Conservation (phyloP, 2,113 vertebrate species). For the Cathartes aura region DNA sequence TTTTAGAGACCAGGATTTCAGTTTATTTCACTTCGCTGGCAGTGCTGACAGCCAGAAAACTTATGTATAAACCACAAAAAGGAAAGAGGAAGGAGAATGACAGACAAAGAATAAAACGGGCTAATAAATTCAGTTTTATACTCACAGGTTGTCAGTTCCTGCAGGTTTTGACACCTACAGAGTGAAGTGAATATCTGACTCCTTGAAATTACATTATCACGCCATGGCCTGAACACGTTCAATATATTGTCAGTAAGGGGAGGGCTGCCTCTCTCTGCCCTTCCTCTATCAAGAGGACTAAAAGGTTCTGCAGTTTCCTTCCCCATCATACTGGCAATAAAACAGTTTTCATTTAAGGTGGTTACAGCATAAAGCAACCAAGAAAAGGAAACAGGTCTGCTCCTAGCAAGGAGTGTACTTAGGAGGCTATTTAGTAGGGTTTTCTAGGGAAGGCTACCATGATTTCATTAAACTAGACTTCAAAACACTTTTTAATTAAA, state of each 20-base stretch:
- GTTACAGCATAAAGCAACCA: not conserved
- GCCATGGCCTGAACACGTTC: not conserved
- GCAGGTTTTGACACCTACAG: not conserved
- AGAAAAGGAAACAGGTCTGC: not conserved
- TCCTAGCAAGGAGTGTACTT: not conserved
- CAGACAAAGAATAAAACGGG: not conserved
- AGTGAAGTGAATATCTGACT: not conserved
- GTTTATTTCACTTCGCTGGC: not conserved
- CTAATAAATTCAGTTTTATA: slow-evolving; percentile 17
- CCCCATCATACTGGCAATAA: not conserved
- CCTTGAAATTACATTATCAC: not conserved
- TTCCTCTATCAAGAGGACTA: not conserved
- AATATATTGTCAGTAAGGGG: not conserved
- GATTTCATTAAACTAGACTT: not conserved
- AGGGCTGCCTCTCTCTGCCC: not conserved
- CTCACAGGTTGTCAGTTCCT: not conserved
- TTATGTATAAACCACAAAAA: not conserved
- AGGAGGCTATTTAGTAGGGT: not conserved
- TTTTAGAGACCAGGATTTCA: not conserved
- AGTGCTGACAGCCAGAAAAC: not conserved
- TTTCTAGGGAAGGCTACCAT: not conserved
- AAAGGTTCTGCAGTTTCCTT: not conserved
- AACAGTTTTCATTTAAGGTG: not conserved
- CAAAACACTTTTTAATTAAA: not conserved
- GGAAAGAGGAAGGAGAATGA: not conserved